A percentile compares a stretch with the other conserved stretches of the same genome.
phyloP scores from a whole-genome alignment of 2,888 invertebrate genomes.

The Cyclophora punctaria region DNA sequence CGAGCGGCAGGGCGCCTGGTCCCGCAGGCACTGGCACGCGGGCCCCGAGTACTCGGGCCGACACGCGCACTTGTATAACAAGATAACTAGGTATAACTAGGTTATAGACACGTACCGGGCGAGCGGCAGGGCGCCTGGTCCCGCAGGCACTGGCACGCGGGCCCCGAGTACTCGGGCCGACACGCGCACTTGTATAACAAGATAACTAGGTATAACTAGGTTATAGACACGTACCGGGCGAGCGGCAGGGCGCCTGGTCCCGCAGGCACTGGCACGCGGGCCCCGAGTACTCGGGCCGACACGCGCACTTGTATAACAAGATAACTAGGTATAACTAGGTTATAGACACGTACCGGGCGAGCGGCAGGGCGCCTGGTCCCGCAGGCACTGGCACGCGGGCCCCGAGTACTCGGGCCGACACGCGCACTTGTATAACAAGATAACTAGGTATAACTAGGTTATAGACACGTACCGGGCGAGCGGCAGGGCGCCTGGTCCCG shows the following conservation, averaged over 20 bases:
- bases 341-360: conserved; percentile 23
- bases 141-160: conserved; percentile 88
- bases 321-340: too few species aligned
- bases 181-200: conserved; percentile 89
- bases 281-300: conserved; percentile 87
- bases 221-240: conserved; percentile 21
- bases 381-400: conserved; percentile 87
- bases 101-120: conserved; percentile 18
- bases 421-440: conserved; percentile 83
- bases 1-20: conserved; percentile 82
- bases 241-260: conserved; percentile 83
- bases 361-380: conserved; percentile 84
- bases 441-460: too few species aligned
- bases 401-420: conserved; percentile 89
- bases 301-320: conserved; percentile 86
- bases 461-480: conserved; percentile 23
- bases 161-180: conserved; percentile 85
- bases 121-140: conserved; percentile 83
- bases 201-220: too few species aligned
- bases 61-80: conserved; percentile 87
- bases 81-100: too few species aligned
- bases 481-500: conserved; percentile 85
- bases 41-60: conserved; percentile 85
- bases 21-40: conserved; percentile 88
- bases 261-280: conserved; percentile 88